A percentile compares a stretch with the other conserved stretches of the same genome.
phyloP scores from a whole-genome alignment of 2,113 vertebrate genomes.

The Guaruba guarouba region DNA sequence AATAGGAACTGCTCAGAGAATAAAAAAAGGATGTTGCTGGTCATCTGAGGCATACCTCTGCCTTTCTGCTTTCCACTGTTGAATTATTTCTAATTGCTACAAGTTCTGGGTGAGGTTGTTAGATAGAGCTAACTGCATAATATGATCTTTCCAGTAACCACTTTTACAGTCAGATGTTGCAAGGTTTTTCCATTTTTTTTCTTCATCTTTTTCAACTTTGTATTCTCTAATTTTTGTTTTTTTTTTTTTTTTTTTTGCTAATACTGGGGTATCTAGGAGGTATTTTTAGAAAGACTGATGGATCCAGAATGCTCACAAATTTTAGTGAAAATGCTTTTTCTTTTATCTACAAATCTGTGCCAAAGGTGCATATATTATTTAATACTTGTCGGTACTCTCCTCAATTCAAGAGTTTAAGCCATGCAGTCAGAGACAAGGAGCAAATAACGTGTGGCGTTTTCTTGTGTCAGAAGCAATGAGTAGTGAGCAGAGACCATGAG shows the following conservation, averaged over 20 bases:
- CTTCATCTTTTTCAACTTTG: background rate
- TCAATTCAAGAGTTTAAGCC: background rate
- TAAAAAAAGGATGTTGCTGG: conserved; percentile 37
- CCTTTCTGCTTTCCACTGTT: conserved; percentile 18
- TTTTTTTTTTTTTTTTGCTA: background rate
- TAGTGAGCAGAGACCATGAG: background rate
- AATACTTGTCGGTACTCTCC: background rate
- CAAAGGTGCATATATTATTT: background rate
- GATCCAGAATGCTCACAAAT: background rate
- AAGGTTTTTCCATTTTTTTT: background rate
- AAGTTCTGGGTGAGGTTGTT: conserved; percentile 25
- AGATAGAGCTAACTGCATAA: background rate
- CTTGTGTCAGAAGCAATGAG: background rate
- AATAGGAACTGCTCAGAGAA: background rate
- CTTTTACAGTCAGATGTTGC: background rate
- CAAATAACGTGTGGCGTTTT: background rate
- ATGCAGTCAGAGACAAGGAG: background rate
- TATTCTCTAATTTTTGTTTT: background rate
- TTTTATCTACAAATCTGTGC: background rate
- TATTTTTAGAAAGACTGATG: background rate
- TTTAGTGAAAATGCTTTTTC: background rate
- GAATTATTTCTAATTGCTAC: conserved; percentile 41
- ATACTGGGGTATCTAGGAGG: background rate
- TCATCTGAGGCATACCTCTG: background rate
- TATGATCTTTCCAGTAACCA: background rate